Evolutionary conservation across 2,797 vertebrate genomes (phyloP), one percentile per base, ranked within the genome.

Genomic region (Chiloscyllium punctatum): DNA sequence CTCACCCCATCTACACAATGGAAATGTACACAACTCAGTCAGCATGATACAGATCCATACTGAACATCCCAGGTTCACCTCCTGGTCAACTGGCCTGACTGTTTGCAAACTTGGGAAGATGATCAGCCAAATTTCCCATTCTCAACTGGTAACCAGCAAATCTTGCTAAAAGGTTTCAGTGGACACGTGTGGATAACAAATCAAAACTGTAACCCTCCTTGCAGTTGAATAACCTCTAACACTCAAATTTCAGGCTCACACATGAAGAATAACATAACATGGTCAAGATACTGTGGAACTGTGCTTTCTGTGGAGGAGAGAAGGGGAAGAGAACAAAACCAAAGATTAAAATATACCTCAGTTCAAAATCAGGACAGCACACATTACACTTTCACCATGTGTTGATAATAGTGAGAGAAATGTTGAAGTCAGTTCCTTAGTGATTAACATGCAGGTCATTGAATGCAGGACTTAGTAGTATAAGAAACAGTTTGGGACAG

Each of bases 11-110:
- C 86, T 27, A 4, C 53, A 57, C 86, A 69, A 68, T 25, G 8
- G 90, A 92, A 69, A 62, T 69, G 69, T 69, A 42, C 90, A 92
- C 25, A 92, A 69, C 90, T 92, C 90, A 68, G 90, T 92, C 62
- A 68, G 90, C 90, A 69, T 69, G 90, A 69, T 69, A 68, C 90
- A 23, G 62, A 62, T 8, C n/a, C 90, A 69, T 69, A 11, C 66
- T 16, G 18, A 37, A 92, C n/a, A 23, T 42, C 2, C 62, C 66
- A 92, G 62, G 90, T 92, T 69, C 90, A 92, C 68, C 23, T 21
- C n/a, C 66, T 92, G 66, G 62, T 92, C 66, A 69, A 42, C 4
- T 92, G n/a, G n/a, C 62, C 37, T 21, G 37, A 69, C 90, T 69
- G 42, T 84, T 23, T 84, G 42, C 79, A 84, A 7, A 84, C 82